Percentiles rank a stretch among this genome's conserved stretches.
These are phyloP conservation scores for Dendrolimus punctatus DNA, from an alignment of 1,140 invertebrate species.

Conservation along the genomic window DNA sequence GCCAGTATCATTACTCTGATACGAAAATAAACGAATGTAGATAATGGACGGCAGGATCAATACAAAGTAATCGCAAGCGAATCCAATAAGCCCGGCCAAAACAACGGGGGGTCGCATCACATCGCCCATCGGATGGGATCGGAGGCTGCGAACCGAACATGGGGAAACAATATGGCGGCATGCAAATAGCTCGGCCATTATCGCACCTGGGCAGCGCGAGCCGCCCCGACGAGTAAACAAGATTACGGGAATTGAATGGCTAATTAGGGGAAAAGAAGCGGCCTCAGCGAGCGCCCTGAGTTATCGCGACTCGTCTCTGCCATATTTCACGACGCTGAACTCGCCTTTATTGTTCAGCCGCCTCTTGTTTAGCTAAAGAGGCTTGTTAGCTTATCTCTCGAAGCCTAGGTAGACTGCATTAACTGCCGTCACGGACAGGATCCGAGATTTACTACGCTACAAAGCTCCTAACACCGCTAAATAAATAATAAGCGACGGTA, in stretches of 20 bases:
- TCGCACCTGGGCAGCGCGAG: conserved; percentile 65
- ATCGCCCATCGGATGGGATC: conserved; percentile 37
- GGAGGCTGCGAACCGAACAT: conserved; percentile 52
- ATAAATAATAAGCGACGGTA: conserved; percentile 20
- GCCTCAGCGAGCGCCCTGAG: conserved; percentile 41
- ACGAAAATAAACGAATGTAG: conserved; percentile 67
- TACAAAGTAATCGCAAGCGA: conserved; percentile 68
- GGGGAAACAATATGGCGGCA: conserved; percentile 69
- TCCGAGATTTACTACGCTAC: conserved; percentile 42
- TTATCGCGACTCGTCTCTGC: conserved; percentile 60
- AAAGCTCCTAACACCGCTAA: conserved; percentile 30
- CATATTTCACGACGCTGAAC: conserved; percentile 67
- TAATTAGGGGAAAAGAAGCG: conserved; percentile 69
- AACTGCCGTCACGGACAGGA: conserved; percentile 38
- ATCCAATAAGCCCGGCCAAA: conserved; percentile 68
- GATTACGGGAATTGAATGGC: conserved; percentile 70
- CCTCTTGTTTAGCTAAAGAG: conserved; percentile 64
- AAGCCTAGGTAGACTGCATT: conserved; percentile 58
- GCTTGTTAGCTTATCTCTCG: conserved; percentile 63
- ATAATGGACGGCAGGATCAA: conserved; percentile 68
- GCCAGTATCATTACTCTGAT: conserved; percentile 54
- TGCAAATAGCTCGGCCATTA: conserved; percentile 70
- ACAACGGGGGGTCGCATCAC: conserved; percentile 61
- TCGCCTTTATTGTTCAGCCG: conserved; percentile 62
- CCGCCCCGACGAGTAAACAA: conserved; percentile 63